A percentile compares a stretch with the other conserved stretches of the same genome.
phyloP scores from a whole-genome alignment of 2,797 vertebrate genomes.

The Parambassis ranga region DNA sequence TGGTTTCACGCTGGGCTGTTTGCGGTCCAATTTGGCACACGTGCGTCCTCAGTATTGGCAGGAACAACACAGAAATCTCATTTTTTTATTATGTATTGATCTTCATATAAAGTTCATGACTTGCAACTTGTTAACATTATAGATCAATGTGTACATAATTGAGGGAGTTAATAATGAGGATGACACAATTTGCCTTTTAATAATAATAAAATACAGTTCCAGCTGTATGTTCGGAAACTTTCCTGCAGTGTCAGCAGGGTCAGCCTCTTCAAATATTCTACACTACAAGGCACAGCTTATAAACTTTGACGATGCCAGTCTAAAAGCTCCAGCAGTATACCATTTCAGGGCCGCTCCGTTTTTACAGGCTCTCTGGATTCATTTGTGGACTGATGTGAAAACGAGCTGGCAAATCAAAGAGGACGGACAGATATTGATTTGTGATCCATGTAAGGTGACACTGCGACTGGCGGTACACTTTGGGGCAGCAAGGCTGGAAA shows the following conservation, averaged over 20 bases:
- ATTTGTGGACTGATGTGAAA: neutral
- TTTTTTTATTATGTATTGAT: neutral
- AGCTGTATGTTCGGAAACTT: constrained; percentile 9
- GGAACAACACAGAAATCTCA: neutral
- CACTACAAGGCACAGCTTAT: constrained; percentile 10
- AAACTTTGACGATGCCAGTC: constrained; percentile 44
- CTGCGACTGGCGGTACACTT: neutral
- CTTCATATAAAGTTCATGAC: neutral
- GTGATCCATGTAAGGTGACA: constrained; percentile 23
- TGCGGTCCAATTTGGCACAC: neutral
- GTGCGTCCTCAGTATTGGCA: neutral
- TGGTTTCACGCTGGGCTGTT: neutral
- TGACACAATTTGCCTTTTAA: too few species aligned
- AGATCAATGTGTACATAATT: neutral
- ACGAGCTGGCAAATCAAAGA: neutral
- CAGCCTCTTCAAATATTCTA: constrained; percentile 14
- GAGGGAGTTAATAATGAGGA: too few species aligned
- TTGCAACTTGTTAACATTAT: too few species aligned
- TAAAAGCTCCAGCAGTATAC: constrained; percentile 5
- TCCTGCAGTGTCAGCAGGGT: neutral
- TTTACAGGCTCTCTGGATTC: constrained; percentile 28
- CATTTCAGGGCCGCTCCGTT: constrained; percentile 35
- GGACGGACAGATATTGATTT: constrained; percentile 31
- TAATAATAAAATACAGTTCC: too few species aligned
- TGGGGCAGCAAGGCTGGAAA: neutral